Conservation (phyloP, 2,113 vertebrate species). For the Asarcornis scutulata region DNA sequence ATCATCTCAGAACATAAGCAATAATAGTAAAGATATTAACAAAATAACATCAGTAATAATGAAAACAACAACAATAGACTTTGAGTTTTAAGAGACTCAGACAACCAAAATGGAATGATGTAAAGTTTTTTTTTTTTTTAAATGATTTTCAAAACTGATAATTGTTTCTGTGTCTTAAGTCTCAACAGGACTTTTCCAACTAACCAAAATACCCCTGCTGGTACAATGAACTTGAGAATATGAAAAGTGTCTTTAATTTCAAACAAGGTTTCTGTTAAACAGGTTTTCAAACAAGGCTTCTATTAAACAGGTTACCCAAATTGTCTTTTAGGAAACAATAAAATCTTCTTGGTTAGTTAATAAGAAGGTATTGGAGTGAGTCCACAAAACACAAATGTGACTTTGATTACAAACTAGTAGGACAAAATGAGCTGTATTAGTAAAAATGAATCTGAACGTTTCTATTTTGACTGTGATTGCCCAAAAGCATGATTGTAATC, state of each 20-base stretch:
- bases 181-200: neutral
- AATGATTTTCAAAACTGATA: neutral
- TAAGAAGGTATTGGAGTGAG: neutral
- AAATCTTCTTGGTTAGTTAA: neutral
- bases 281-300: neutral
- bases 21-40: neutral
- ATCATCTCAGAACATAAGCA: neutral
- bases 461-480: slow-evolving; percentile 15
- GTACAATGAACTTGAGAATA: neutral
- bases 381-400: neutral
- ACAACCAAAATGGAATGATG: neutral
- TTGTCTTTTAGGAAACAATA: neutral
- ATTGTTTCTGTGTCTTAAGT: neutral
- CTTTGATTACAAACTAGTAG: neutral
- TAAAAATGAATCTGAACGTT: neutral
- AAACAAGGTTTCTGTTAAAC: neutral
- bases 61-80: neutral
- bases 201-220: neutral
- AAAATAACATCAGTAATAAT: neutral
- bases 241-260: neutral
- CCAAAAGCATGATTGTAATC: neutral
- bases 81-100: neutral
- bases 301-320: neutral
- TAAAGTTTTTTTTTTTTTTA: neutral
- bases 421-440: neutral